Evolutionary conservation across 2,113 vertebrate species (phyloP).

Genomic region (Catharus bicknelli): DNA sequence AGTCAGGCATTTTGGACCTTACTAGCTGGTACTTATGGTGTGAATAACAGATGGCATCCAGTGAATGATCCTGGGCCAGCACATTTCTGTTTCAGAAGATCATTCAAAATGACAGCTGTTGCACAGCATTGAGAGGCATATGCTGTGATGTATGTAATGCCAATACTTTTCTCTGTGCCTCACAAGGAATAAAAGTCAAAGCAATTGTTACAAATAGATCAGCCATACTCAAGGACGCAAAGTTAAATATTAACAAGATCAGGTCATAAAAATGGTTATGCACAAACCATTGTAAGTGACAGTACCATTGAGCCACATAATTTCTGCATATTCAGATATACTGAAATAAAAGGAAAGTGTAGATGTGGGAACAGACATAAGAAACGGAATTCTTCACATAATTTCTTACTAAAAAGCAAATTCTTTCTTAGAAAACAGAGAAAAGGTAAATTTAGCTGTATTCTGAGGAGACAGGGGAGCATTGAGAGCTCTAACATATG

Average conservation of each 20-base stretch:
- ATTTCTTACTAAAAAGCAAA: not conserved
- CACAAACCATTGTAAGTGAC: not conserved
- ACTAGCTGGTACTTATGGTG: conserved; percentile 11
- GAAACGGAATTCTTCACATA: not conserved
- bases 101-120: conserved; percentile 58
- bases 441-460: not conserved
- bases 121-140: conserved; percentile 36
- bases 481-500: not conserved
- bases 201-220: not conserved
- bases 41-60: conserved; percentile 56
- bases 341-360: not conserved
- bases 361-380: not conserved
- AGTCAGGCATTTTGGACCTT: not conserved
- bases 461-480: not conserved
- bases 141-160: conserved; percentile 20
- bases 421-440: not conserved
- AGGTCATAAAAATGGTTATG: not conserved
- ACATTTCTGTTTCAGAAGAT: conserved; percentile 52
- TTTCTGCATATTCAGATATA: not conserved
- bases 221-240: not conserved
- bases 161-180: not conserved
- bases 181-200: not conserved
- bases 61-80: conserved; percentile 24
- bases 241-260: not conserved
- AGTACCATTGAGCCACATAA: not conserved